Percentiles rank a stretch among this genome's conserved stretches.
phyloP scores from a whole-genome alignment of 2,113 vertebrate species.

The Polypterus bichir region DNA sequence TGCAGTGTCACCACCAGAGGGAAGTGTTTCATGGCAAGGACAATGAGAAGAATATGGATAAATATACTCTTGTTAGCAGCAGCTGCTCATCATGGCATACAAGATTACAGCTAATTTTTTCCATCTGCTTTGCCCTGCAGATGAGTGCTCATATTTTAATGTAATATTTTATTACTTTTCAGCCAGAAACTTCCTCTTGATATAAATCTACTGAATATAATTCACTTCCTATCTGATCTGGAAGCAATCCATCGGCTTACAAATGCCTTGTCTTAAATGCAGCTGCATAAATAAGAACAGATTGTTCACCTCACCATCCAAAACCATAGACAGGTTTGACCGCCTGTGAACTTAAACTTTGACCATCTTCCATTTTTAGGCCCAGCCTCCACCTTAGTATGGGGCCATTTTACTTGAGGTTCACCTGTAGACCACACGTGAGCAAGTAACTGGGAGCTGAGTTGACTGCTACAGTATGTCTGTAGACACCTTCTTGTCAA shows the following conservation, averaged over 20 bases:
- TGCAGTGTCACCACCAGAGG: conserved; percentile 22
- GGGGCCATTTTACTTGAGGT: too few species aligned
- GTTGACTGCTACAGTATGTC: too few species aligned
- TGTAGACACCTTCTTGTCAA: too few species aligned
- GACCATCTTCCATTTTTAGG: too few species aligned
- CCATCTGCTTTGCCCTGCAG: conserved; percentile 10
- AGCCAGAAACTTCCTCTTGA: conserved; percentile 29
- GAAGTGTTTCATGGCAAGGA: conserved; percentile 26
- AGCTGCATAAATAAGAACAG: conserved; percentile 20
- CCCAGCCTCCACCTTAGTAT: too few species aligned
- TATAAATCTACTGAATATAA: conserved; percentile 21
- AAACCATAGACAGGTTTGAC: too few species aligned
- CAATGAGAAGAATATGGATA: neutral
- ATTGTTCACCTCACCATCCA: neutral
- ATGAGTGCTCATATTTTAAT: conserved; percentile 1
- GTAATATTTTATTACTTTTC: conserved; percentile 22
- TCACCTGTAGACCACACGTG: too few species aligned
- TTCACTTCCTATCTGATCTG: conserved; percentile 22
- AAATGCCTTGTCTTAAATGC: conserved; percentile 10
- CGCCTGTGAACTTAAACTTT: too few species aligned
- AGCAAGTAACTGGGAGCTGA: too few species aligned
- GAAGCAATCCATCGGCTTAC: conserved; percentile 1
- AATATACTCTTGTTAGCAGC: neutral
- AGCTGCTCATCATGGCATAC: neutral
- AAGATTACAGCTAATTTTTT: neutral